These are phyloP conservation scores for Lasioglossum baleicum DNA, from an alignment of 1,140 invertebrate species.

Conservation along the genomic window DNA sequence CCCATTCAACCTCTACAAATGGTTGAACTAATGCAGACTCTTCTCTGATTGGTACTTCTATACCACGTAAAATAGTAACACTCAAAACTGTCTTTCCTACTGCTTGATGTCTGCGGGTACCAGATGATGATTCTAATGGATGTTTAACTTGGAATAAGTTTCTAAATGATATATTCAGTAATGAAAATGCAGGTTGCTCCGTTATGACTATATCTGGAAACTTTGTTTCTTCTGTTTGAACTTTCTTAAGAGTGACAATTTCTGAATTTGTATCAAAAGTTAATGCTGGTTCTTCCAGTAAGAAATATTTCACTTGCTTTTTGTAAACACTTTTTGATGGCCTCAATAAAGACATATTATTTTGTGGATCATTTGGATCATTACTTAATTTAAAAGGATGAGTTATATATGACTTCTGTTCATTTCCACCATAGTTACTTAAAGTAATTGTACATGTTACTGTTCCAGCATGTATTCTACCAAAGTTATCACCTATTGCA, in stretches of 20 bases:
- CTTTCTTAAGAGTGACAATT: slow-evolving; percentile 17
- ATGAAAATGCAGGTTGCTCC: slow-evolving; percentile 71
- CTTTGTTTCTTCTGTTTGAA: slow-evolving; percentile 41
- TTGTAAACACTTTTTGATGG: slow-evolving; percentile 41
- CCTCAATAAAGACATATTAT: slow-evolving; percentile 53
- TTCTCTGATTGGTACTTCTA: slow-evolving; percentile 77
- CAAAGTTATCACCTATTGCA: slow-evolving; percentile 64
- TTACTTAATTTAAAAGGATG: slow-evolving; percentile 63
- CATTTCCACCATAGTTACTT: slow-evolving; percentile 37
- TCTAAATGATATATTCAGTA: slow-evolving; percentile 67
- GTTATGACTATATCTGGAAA: slow-evolving; percentile 67
- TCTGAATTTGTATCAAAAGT: slow-evolving; percentile 35
- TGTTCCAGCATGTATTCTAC: slow-evolving; percentile 67
- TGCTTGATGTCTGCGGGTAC: slow-evolving; percentile 47
- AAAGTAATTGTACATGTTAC: slow-evolving; percentile 70
- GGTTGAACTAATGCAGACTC: slow-evolving; percentile 76
- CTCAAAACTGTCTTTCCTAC: slow-evolving; percentile 69
- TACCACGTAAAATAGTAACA: slow-evolving; percentile 72
- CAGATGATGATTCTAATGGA: slow-evolving; percentile 59
- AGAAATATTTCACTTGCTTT: slow-evolving; percentile 67
- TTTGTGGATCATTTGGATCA: slow-evolving; percentile 76
- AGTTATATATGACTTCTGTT: slow-evolving; percentile 37
- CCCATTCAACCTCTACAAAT: slow-evolving; percentile 75
- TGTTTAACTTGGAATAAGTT: slow-evolving; percentile 67
- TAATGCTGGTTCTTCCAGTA: slow-evolving; percentile 65